A percentile compares a stretch with the other conserved stretches of the same genome.
These are phyloP conservation scores for Puma concolor DNA, from an alignment of 2,113 vertebrate genomes.

Conservation along the genomic window DNA sequence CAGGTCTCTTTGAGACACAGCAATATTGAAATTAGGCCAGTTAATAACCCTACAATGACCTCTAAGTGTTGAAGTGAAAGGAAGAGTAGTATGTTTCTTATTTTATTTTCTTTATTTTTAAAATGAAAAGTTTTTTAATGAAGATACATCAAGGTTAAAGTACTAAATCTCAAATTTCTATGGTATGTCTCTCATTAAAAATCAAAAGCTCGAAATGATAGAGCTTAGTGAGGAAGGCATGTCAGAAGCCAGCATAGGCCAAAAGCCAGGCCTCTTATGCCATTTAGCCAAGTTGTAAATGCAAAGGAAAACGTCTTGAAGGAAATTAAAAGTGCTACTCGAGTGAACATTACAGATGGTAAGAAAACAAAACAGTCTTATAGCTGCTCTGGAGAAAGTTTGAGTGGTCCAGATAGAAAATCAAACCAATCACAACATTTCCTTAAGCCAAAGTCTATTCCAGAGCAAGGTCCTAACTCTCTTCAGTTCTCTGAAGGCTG, in stretches of 20 bases:
- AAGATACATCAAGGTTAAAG: no score
- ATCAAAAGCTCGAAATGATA: not conserved
- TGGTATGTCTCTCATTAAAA: not conserved
- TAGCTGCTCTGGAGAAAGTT: not conserved
- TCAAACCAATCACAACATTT: not conserved
- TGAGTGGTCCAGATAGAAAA: not conserved
- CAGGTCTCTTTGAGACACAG: not conserved
- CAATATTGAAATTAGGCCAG: not conserved
- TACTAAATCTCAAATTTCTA: no score
- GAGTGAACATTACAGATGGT: not conserved
- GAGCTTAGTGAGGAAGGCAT: not conserved
- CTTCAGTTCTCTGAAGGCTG: not conserved
- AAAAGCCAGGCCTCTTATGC: not conserved
- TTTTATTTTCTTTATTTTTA: not conserved
- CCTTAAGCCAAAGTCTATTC: not conserved
- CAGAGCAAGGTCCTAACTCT: not conserved
- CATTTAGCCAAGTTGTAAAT: not conserved
- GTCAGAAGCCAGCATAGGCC: not conserved
- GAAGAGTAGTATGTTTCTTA: not conserved
- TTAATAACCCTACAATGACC: not conserved
- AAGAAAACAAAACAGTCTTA: not conserved
- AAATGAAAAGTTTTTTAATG: no score
- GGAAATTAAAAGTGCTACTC: not conserved
- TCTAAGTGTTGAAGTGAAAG: not conserved
- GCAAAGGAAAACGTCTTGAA: not conserved